Conservation (phyloP, 2,888 invertebrate species). For the Platycnemis pennipes region DNA sequence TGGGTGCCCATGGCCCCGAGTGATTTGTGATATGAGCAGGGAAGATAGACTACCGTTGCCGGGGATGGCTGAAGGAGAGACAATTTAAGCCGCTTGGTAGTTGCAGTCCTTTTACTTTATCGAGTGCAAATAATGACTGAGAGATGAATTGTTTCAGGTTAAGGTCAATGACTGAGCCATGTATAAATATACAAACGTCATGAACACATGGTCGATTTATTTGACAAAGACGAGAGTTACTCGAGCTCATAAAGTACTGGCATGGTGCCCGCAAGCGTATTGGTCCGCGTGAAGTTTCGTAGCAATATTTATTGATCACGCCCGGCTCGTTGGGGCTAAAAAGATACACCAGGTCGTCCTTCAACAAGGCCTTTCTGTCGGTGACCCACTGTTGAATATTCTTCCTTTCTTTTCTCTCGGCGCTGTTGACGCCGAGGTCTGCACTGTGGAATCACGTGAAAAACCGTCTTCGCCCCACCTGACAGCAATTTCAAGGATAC, state of each 20-base stretch:
- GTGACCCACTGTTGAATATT: constrained; percentile 27
- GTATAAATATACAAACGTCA: neutral
- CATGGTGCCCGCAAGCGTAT: constrained; percentile 2
- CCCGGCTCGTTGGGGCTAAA: neutral
- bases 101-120: neutral
- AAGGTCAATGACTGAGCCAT: neutral
- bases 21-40: neutral
- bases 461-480: neutral
- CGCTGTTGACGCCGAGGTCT: neutral
- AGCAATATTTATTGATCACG: constrained; percentile 1
- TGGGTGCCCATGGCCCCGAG: neutral
- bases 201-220: neutral
- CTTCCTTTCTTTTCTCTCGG: neutral
- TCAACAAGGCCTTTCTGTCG: neutral
- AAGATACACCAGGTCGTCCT: neutral
- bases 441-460: neutral
- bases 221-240: neutral
- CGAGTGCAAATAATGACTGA: neutral
- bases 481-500: neutral
- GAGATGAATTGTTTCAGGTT: constrained; percentile 1
- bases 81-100: neutral
- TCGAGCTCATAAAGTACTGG: neutral
- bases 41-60: neutral
- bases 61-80: neutral
- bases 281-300: neutral